Evolutionary conservation across 1,140 invertebrate species (phyloP), one percentile per base, ranked within the genome.

Genomic region (Linepithema humile): DNA sequence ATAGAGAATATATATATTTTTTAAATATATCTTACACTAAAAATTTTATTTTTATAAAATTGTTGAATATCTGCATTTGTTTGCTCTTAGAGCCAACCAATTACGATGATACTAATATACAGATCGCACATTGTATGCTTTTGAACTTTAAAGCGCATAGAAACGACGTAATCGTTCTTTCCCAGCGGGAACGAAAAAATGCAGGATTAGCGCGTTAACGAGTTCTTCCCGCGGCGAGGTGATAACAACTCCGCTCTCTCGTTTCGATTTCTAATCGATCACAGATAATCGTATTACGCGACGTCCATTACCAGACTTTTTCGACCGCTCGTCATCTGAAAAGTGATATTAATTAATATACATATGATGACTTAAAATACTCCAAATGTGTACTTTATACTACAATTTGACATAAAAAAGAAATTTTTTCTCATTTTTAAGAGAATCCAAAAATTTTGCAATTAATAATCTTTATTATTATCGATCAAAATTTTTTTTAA

Each of bases 201-300:
- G 6, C 17, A n/a, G 9, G 43, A 59, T 73, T 73, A 73, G 20
- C 23, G 23, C 26, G 40, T 29, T 45, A 69, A 69, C 40, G 43
- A 59, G 35, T 59, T 59, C 29, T 3, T 59, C 53, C 67, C 53
- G 3, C 32, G 20, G 48, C n/a, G 10, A 40, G 53, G 10, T 40
- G 53, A 73, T 59, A 59, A 43, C 43, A 48, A 48, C 64, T 67
- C 40, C 15, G 23, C 4, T 73, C 4, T 73, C 35, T 43, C 50
- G 35, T 73, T 59, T 73, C 17, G 53, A 4, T 59, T 73, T 73
- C 38, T 73, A 73, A 57, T 59, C 23, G 38, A 59, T 43, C 70
- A 59, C 38, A 32, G 53, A 73, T 73, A 43, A 59, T 9, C 5
- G 12, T 35, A 23, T 72, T 72, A 72, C 32, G n/a, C n/a, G 23